Base-by-base conservation (phyloP, 2,797 vertebrate species). In the Tapera naevia region DNA sequence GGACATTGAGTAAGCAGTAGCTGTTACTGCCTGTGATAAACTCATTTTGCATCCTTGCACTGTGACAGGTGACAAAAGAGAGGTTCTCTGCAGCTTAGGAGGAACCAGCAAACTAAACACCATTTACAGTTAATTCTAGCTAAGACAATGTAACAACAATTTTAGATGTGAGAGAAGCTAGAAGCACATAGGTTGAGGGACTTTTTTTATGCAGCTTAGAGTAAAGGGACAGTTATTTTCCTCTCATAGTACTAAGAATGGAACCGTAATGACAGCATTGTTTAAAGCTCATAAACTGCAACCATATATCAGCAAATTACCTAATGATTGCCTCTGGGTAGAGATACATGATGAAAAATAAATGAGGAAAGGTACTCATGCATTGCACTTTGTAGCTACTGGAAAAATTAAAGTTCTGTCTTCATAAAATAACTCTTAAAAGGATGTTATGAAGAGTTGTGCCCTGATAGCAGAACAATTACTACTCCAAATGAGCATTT, bases 271-370 rank as follows among this genome's bases (percentile, higher is more conserved):
- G 85, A 33, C 60, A 94, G 54, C 90, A 72, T 96, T 97, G 94
- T 94, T 97, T 96, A 97, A 97, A 96, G 78, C 90, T 97, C 91
- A 78, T 96, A 94, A 97, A 93, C 79, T 75, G 37, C 94, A 95
- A 81, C 91, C 51, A 92, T 97, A 97, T 97, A 97, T 97, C 95
- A 97, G 92, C 82, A 96, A 97, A 97, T 97, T 97, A 98, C 87
- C 86, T 97, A 96, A 97, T 97, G 96, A 95, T 97, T 94, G 95
- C 96, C 96, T 97, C 88, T 95, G 94, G 93, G 86, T 97, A 94
- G 93, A 25, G 66, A 94, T 96, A 97, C 88, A 95, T 94, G 86
- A 96, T 96, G 89, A 82, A 97, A 97, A 97, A 97, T 96, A 97
- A 96, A 97, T 94, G 96, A 96, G 79, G 67, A 94, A 88, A 91